These are phyloP conservation scores for Halichoeres trimaculatus DNA, from an alignment of 2,113 vertebrate genomes.

Conservation along the genomic window DNA sequence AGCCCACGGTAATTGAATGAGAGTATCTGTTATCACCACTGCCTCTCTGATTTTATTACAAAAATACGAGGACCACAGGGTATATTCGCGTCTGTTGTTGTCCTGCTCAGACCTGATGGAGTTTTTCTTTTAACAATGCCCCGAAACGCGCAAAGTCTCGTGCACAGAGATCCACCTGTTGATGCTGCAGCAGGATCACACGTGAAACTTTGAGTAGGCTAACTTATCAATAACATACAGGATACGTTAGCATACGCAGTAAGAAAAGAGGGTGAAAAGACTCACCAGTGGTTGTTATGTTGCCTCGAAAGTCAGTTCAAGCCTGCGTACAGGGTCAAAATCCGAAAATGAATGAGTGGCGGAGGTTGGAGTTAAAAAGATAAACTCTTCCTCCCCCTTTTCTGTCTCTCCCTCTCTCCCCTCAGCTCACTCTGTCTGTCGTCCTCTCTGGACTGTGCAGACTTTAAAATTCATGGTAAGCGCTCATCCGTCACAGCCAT, in stretches of 20 bases:
- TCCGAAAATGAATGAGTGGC: slow-evolving; percentile 19
- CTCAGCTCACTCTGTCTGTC: not conserved
- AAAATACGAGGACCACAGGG: not conserved
- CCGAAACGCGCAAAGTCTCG: slow-evolving; percentile 7
- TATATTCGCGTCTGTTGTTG: not conserved
- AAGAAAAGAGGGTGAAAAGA: not conserved
- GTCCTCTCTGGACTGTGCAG: slow-evolving; percentile 6
- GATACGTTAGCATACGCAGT: not conserved
- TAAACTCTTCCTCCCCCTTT: not conserved
- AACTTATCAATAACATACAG: not conserved
- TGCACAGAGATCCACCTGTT: slow-evolving; percentile 60
- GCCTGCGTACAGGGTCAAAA: slow-evolving; percentile 19
- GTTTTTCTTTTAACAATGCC: slow-evolving; percentile 1
- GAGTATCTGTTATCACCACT: slow-evolving; percentile 31
- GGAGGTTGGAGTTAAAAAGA: slow-evolving; percentile 17
- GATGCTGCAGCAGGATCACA: not conserved
- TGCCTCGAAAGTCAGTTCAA: not conserved
- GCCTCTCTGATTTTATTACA: slow-evolving; percentile 41
- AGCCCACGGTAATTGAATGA: slow-evolving; percentile 26
- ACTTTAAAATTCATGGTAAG: slow-evolving; percentile 32
- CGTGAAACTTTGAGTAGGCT: not conserved
- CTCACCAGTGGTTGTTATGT: slow-evolving; percentile 19
- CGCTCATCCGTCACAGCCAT: not conserved
- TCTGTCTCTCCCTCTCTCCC: not conserved
- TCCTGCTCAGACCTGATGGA: not conserved